Conservation (phyloP, 2,888 invertebrate species). For the Busseola fusca region DNA sequence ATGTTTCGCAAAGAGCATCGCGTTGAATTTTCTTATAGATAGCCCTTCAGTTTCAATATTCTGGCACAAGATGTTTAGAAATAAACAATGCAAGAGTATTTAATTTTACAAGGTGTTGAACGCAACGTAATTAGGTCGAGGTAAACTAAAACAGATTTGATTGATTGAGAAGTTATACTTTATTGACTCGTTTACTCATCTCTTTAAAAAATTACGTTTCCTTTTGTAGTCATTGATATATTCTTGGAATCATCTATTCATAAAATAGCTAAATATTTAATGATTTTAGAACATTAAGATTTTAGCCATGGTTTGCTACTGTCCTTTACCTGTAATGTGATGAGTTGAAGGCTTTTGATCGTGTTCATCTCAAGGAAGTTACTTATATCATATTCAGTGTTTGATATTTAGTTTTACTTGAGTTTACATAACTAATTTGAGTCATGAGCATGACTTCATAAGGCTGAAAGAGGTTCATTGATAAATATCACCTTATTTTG, state of each 20-base stretch:
- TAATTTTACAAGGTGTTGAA: conserved; percentile 56
- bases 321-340: neutral
- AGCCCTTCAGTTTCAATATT: conserved; percentile 39
- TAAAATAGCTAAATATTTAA: neutral
- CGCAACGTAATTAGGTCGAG: conserved; percentile 57
- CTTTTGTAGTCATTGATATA: conserved; percentile 1
- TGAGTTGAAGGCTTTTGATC: conserved; percentile 27
- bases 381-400: neutral
- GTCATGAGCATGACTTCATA: too few relatives aligned
- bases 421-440: too few relatives aligned
- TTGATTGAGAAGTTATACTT: conserved; percentile 36
- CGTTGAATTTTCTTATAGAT: neutral
- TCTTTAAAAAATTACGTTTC: conserved; percentile 1
- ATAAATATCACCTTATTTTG: neutral
- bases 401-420: neutral
- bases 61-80: conserved; percentile 52
- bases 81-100: conserved; percentile 56
- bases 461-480: neutral
- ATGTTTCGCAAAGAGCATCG: conserved; percentile 15
- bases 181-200: conserved; percentile 11
- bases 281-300: neutral
- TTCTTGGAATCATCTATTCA: neutral
- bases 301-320: neutral
- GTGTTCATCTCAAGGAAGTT: neutral
- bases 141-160: conserved; percentile 50